Evolutionary conservation across 2,113 vertebrate genomes (phyloP), one percentile per base, ranked within the genome.

Genomic region (Pelobates fuscus): DNA sequence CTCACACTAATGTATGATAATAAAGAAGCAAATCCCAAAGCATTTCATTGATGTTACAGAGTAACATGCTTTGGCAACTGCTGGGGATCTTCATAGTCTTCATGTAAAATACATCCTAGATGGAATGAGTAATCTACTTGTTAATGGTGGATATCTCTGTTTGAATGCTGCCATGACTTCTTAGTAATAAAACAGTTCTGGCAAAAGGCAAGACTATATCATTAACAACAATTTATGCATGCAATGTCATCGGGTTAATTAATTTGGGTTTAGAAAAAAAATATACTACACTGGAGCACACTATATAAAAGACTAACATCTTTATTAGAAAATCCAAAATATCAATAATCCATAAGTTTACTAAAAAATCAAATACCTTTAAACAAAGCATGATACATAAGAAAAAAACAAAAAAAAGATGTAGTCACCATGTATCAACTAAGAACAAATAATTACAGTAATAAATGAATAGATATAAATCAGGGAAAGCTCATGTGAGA

Each of bases 1-100:
- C 20, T 26, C 67, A 58, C 52, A 57, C 67, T 59, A 69, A 70
- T 25, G 54, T 58, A 41, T 58, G 54, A 59, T 59, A 70, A 59
- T 43, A 70, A 25, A 49, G 30, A 70, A 70, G 37, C 23, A 70
- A 70, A 70, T 60, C 57, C 68, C 32, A 59, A 2, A 27, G 32
- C 55, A 41, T 60, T 60, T 11, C 37, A 27, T 32, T 41, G 55
- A 60, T 60, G 58, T 60, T 70, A 30, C 67, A 44, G 55, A 60
- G 59, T 69, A 57, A 29, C 66, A 54, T 29, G 46, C 26, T 55
- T 55, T 54, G 66, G 44, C 8, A 26, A 68, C 26, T 49, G 8
- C 67, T 21, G 20, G 67, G 67, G 52, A 69, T 15, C 29, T 24
- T 37, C 52, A 37, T 41, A 8, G 23, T 7, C 21, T 20, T 8